Conservation (phyloP, 2,888 invertebrate species). For the Tethea ocularis region DNA sequence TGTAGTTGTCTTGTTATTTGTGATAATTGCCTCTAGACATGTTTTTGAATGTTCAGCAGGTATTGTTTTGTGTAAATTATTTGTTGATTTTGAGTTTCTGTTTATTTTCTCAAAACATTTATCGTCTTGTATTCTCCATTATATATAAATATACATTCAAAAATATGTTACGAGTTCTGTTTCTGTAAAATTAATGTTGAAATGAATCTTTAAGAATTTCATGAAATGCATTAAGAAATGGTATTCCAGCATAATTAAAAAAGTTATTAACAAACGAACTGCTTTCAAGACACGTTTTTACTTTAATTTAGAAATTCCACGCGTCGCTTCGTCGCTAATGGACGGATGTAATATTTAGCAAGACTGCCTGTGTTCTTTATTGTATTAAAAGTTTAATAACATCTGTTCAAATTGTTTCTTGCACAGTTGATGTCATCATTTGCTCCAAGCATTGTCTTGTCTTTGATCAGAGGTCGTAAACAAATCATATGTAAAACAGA, state of each 20-base stretch:
- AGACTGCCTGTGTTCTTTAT: background rate
- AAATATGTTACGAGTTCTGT: no score
- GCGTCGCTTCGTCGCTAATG: background rate
- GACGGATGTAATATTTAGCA: background rate
- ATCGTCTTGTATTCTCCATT: no score
- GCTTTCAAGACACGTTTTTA: background rate
- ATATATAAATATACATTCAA: no score
- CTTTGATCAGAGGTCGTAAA: background rate
- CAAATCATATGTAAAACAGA: background rate
- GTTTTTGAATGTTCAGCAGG: background rate
- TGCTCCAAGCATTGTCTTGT: background rate
- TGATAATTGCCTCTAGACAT: background rate
- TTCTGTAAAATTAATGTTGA: no score
- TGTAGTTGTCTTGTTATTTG: constrained; percentile 14
- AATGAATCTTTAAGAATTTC: no score
- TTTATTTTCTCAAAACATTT: no score
- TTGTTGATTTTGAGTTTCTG: background rate
- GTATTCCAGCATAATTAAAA: background rate
- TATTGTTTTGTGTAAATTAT: background rate
- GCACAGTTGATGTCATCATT: constrained; percentile 15
- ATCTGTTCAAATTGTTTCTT: background rate
- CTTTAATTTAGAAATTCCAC: constrained; percentile 1
- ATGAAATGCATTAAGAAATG: background rate
- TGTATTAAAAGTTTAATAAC: background rate
- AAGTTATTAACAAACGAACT: background rate